Evolutionary conservation across 2,797 vertebrate genomes (phyloP).

Genomic region (Mormyrus proboscirostris): DNA sequence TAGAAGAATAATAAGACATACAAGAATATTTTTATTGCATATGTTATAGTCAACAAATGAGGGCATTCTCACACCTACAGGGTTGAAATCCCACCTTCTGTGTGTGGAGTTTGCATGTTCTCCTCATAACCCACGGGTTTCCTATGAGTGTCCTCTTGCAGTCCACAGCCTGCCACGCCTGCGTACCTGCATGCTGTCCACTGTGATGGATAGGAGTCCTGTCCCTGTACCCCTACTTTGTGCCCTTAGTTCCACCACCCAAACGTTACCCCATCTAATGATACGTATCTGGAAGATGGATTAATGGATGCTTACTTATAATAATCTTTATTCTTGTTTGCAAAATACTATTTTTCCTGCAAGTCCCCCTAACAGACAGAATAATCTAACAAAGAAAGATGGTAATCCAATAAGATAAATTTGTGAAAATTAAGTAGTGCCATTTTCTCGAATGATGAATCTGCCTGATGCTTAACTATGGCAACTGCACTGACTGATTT

Average conservation of each 20-base stretch:
- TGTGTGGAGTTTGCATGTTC: background rate
- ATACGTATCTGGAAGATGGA: background rate
- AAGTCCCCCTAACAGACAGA: background rate
- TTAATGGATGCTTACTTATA: background rate
- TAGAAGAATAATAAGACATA: background rate
- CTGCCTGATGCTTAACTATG: background rate
- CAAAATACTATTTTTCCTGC: background rate
- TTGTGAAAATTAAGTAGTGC: background rate
- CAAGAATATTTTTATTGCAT: background rate
- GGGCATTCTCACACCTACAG: background rate
- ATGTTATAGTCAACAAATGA: background rate
- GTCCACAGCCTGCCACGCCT: background rate
- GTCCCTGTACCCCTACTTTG: background rate
- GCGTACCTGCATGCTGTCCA: background rate
- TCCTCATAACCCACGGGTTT: background rate
- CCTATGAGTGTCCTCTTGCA: background rate
- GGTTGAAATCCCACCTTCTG: background rate
- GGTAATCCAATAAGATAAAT: background rate
- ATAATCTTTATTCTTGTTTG: background rate
- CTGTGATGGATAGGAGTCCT: background rate
- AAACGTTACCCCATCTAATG: background rate
- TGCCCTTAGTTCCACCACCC: background rate
- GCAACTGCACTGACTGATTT: conserved; percentile 13
- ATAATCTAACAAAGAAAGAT: background rate
- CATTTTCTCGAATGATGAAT: background rate